Base-by-base conservation (phyloP, 2,888 invertebrate species). In the Gasteruption jaculator region DNA sequence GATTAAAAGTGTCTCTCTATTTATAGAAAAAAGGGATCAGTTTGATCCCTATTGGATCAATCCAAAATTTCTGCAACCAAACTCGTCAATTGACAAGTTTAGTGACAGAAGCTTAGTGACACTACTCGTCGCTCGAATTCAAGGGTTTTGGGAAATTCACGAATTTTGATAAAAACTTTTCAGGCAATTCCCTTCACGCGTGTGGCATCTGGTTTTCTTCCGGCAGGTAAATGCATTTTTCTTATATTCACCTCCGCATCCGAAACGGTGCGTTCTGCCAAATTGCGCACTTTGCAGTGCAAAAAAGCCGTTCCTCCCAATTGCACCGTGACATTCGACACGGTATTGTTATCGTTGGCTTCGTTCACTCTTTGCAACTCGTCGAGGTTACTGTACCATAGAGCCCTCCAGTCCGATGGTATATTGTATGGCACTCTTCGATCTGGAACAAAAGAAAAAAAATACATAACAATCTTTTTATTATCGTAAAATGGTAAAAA, bases 281-380 rank as follows among this genome's bases (percentile, higher is more conserved):
- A 78, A 72, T 81, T 79, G 43, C 85, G 78, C 61, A 87, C 86
- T 63, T 84, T 82, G 72, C 89, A 89, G 71, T 86, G 86, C 58
- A 88, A 77, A 73, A 83, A 87, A 50, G 87, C 87, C 29, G 84
- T 82, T 41, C 83, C 81, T 34, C 87, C 88, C 45, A 86, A 76
- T 71, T 86, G 86, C 54, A 81, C 86, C 33, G 85, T 81, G 52
- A 85, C 80, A 68, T 86, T 85, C 56, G 82, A 82, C 50, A 81
- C 79, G 43, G 86, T 85, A 72, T 83, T 83, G 76, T 86, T 86
- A 71, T 86, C 81, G 56, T 72, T 72, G 31, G 73, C 73, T 38
- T 74, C 73, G 58, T 66, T 71, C 48, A 67, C 65, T 54, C 68
- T 60, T 45, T 71, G 70, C 35, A 70, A 52, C 52, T 71, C 70